phyloP scores from a whole-genome alignment of 2,888 invertebrate species.

The Microctonus aethiopoides region DNA sequence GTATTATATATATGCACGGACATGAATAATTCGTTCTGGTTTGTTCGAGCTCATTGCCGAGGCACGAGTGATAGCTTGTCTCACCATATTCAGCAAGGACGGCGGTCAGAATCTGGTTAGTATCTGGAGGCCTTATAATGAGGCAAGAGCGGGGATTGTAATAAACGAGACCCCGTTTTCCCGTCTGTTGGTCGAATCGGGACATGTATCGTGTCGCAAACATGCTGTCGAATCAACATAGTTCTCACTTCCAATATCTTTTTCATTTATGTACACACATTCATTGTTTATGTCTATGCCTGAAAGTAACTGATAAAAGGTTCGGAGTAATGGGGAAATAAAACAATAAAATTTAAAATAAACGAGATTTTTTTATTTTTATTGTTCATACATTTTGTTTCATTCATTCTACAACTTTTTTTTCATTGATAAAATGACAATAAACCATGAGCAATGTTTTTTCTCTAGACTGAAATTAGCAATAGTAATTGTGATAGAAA shows the following conservation, averaged over 20 bases:
- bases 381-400: constrained; percentile 36
- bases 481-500: no score
- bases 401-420: constrained; percentile 49
- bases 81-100: constrained; percentile 61
- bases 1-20: background rate
- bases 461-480: constrained; percentile 39
- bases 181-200: constrained; percentile 7
- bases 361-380: background rate
- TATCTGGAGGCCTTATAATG: constrained; percentile 50
- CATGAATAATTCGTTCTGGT: background rate
- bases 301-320: no score
- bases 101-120: constrained; percentile 42
- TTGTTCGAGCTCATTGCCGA: constrained; percentile 1
- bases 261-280: constrained; percentile 7
- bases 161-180: constrained; percentile 37
- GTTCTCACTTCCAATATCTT: constrained; percentile 28
- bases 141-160: background rate
- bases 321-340: no score
- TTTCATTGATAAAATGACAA: constrained; percentile 56
- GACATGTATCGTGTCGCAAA: constrained; percentile 19
- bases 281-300: background rate
- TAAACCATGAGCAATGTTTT: constrained; percentile 54
- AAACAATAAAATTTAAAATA: background rate
- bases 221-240: constrained; percentile 24
- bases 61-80: constrained; percentile 46